Conservation (phyloP, 1,140 invertebrate species). For the Myzus persicae region DNA sequence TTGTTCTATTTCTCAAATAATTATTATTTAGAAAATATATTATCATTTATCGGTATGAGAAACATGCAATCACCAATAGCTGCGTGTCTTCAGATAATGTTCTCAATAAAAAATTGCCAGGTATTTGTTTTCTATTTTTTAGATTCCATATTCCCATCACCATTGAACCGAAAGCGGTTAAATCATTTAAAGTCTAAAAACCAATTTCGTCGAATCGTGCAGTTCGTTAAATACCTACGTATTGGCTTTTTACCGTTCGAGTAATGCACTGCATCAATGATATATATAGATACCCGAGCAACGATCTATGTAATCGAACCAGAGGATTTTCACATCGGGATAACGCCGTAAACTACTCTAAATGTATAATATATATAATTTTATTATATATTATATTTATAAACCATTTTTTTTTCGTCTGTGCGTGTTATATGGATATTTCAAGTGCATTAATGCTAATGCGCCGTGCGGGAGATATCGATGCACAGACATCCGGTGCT, state of each 20-base stretch:
- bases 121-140: constrained; percentile 17
- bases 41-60: not conserved
- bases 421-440: constrained; percentile 50
- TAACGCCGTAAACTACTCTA: not conserved
- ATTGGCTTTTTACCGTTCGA: not conserved
- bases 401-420: constrained; percentile 21
- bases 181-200: constrained; percentile 24
- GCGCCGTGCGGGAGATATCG: constrained; percentile 33
- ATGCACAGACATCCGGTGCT: constrained; percentile 55
- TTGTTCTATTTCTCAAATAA: not conserved
- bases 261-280: not conserved
- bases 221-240: not conserved
- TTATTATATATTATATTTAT: constrained; percentile 31
- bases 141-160: not conserved
- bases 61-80: not conserved
- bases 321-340: not conserved
- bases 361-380: constrained; percentile 17
- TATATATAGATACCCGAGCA: not conserved
- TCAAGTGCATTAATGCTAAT: constrained; percentile 56
- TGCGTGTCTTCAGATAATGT: not conserved
- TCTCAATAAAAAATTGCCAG: not conserved
- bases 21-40: not conserved
- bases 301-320: not conserved
- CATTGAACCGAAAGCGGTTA: not conserved
- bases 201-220: not conserved